phyloP scores from a whole-genome alignment of 1,140 invertebrate genomes.

The Physella acuta region DNA sequence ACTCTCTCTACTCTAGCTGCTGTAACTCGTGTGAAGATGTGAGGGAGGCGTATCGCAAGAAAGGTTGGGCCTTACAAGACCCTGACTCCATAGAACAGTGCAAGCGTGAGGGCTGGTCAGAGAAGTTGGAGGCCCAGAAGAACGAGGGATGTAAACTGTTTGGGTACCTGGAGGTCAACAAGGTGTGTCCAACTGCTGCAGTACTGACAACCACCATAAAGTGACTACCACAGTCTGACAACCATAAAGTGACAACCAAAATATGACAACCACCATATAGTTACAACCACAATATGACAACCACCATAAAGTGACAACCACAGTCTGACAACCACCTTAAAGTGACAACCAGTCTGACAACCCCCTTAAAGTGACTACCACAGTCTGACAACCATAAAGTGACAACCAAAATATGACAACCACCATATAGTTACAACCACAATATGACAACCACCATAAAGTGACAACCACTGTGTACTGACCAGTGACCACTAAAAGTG shows the following conservation, averaged over 20 bases:
- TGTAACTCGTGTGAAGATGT: slow-evolving; percentile 98
- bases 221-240: too few relatives aligned
- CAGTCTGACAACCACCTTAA: too few relatives aligned
- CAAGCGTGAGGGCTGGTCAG: slow-evolving; percentile 74
- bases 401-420: too few relatives aligned
- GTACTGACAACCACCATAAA: background rate
- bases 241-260: too few relatives aligned
- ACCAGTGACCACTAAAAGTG: too few relatives aligned
- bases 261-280: background rate
- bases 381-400: too few relatives aligned
- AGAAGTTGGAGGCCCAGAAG: slow-evolving; percentile 66
- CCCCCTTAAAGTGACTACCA: too few relatives aligned
- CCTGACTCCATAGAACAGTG: slow-evolving; percentile 84
- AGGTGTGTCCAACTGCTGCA: slow-evolving; percentile 66
- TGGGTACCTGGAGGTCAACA: slow-evolving; percentile 92
- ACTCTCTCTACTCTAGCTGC: slow-evolving; percentile 73
- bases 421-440: too few relatives aligned
- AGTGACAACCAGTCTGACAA: too few relatives aligned
- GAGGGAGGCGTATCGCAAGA: slow-evolving; percentile 83
- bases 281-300: background rate
- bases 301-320: too few relatives aligned
- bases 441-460: too few relatives aligned
- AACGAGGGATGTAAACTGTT: slow-evolving; percentile 79
- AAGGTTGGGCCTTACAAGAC: slow-evolving; percentile 83
- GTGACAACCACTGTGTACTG: too few relatives aligned